These are phyloP conservation scores for Microctonus hyperodae DNA, from an alignment of 2,888 invertebrate species.

Conservation along the genomic window DNA sequence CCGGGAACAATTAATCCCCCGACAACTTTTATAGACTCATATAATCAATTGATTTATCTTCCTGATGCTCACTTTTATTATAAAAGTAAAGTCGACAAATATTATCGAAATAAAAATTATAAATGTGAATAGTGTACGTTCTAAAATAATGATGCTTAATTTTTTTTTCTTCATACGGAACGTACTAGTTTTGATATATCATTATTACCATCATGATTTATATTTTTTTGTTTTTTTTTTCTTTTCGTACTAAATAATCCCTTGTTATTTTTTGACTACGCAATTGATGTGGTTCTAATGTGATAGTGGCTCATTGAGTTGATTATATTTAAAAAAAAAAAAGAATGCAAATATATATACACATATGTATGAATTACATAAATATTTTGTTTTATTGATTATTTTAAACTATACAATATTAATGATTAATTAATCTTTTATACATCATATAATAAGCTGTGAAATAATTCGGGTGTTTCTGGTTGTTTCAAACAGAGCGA, in stretches of 20 bases:
- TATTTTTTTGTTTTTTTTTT: slow-evolving; percentile 8
- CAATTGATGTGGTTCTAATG: neutral
- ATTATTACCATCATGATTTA: neutral
- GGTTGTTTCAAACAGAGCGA: slow-evolving; percentile 56
- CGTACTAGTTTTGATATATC: slow-evolving; percentile 10
- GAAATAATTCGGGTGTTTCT: slow-evolving; percentile 56
- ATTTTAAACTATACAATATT: neutral
- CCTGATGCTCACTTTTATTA: slow-evolving; percentile 1
- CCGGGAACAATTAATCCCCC: neutral
- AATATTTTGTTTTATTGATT: neutral
- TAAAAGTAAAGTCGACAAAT: neutral
- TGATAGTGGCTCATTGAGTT: slow-evolving; percentile 21
- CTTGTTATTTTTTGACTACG: slow-evolving; percentile 5
- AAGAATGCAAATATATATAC: slow-evolving; percentile 5
- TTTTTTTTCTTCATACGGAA: neutral
- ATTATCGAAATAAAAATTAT: neutral
- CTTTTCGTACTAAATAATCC: slow-evolving; percentile 1
- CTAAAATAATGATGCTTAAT: neutral
- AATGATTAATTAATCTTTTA: slow-evolving; percentile 7
- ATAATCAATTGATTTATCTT: neutral
- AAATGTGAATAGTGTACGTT: slow-evolving; percentile 2
- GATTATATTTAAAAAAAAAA: slow-evolving; percentile 7
- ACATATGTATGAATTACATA: slow-evolving; percentile 1
- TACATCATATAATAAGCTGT: slow-evolving; percentile 55
- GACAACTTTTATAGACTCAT: neutral